Evolutionary conservation across 2,797 vertebrate genomes (phyloP).

Genomic region (Macropus fuliginosus): DNA sequence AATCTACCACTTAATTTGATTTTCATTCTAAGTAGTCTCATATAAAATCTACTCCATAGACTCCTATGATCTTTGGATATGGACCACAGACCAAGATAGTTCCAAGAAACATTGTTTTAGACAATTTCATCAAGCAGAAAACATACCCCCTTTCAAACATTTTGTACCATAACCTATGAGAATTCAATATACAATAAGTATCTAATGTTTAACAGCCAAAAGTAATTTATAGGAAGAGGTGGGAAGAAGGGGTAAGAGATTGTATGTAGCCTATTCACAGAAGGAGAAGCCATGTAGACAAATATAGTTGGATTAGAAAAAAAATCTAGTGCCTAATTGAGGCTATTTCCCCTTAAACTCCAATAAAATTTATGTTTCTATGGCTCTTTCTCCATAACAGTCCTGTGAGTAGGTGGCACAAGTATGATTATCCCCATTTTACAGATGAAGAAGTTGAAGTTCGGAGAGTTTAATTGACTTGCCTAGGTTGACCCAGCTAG

Average conservation of each 20-base stretch:
- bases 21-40: background rate
- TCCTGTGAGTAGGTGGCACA: background rate
- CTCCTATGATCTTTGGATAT: conserved; percentile 52
- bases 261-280: background rate
- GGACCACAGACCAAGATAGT: conserved; percentile 62
- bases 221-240: background rate
- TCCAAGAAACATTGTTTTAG: conserved; percentile 70
- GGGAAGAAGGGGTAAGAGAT: background rate
- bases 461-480: background rate
- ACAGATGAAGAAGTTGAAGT: background rate
- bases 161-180: conserved; percentile 24
- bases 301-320: background rate
- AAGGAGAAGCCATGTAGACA: background rate
- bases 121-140: conserved; percentile 72
- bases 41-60: background rate
- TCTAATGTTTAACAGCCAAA: background rate
- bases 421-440: background rate
- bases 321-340: background rate
- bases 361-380: background rate
- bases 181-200: background rate
- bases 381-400: background rate
- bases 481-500: background rate
- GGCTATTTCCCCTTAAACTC: background rate
- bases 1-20: background rate
- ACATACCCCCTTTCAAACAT: conserved; percentile 60